Base-by-base conservation (phyloP, 2,797 vertebrate species). In the Urosaurus nigricauda region DNA sequence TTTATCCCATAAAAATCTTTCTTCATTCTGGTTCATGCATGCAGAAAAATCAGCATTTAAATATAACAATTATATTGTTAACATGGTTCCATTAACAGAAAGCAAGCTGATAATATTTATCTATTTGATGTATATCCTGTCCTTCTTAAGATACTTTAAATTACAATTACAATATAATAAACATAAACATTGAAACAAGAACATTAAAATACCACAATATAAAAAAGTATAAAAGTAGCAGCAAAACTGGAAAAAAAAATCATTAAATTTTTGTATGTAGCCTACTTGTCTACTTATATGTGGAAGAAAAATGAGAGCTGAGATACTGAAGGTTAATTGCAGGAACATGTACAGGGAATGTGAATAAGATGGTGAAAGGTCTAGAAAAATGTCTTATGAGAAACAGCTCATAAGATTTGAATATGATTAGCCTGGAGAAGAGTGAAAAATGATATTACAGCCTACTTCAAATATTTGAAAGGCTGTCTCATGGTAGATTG, bases 31-130 rank as follows among this genome's bases (percentile, higher is more conserved):
- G 78, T 88, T 58, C 56, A 3, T 37, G 19, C 43, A 53, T 32
- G 29, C 19, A 84, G n/a, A 17, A 75, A 75, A 4, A 75, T 29
- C 6, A 29, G 24, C 21, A 47, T 53, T 53, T 47, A 70, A 93
- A 86, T 91, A 88, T 21, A 74, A 51, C 16, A 79, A 26, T 3
- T 74, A 47, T 0, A 19, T 4, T 58, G 4, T 21, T 89, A 79
- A 92, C 88, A 92, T 60, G 32, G 26, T 90, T 71, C 65, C 88
- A 32, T 71, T 83, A 2, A 89, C 75, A 88, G 85, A 43, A 88
- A 92, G 88, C 90, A 65, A 91, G 2, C 1, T 26, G 29, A 0
- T 56, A 84, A 75, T 13, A 60, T 85, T 85, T 43, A 85, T 60
- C 29, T 60, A 75, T 60, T 75, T 75, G 12, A 85, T 58, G 40